Base-by-base conservation (phyloP, 2,113 vertebrate species). In the Clarias gariepinus region DNA sequence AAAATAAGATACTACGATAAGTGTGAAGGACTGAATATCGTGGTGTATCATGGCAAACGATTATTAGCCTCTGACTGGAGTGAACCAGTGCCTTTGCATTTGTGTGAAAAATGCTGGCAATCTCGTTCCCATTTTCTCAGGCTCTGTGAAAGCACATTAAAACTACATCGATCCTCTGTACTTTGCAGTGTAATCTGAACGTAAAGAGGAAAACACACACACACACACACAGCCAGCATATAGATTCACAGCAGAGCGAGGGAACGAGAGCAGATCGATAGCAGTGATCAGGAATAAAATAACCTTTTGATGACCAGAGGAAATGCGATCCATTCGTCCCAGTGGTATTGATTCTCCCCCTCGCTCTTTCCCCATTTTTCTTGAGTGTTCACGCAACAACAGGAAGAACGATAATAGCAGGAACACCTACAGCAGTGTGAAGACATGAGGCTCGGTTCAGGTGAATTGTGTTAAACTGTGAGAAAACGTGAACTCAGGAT, bases 281-380 rank as follows among this genome's bases (percentile, higher is more conserved):
- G 47, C 86, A 83, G 81, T 87, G 86, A 87, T 87, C 86, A 64
- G 86, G 81, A 83, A 83, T 87, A 87, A 87, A 87, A 87, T 87
- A 87, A 87, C 86, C 86, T 83, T 87, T 83, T 87, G 86, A 87
- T 87, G 86, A 77, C 86, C 73, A 77, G 81, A 87, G 86, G 81
- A 87, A 87, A 83, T 68, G 60, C 33, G 71, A 83, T 87, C 86
- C 52, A 76, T 87, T 87, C 30, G 28, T 76, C 80, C 71, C 23
- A 53, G 69, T 82, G 58, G 10, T 83, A 87, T 87, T 15, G 86
- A 87, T 64, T 36, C 57, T 19, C 47, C 23, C 21, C 58, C 53
- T 36, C 25, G 36, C 41, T 53, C 28, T 3, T 79, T 41, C 74
- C 41, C 68, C 58, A 1, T 25, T 66, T 76, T 87, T 87, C 86